Evolutionary conservation across 1,140 invertebrate species (phyloP).

Genomic region (Cepaea nemoralis): DNA sequence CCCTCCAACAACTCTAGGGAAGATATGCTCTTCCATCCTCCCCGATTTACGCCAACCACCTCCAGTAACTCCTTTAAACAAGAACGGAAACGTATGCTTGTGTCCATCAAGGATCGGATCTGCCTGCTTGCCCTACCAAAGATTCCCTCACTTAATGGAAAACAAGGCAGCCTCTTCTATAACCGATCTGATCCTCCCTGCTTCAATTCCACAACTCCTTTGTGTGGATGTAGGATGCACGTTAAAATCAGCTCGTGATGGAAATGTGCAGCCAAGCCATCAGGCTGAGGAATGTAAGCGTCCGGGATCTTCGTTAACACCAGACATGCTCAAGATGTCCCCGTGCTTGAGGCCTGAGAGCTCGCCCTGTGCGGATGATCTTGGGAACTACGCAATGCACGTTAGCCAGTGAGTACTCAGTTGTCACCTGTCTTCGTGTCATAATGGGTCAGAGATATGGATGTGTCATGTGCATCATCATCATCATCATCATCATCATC

Average conservation of each 20-base stretch:
- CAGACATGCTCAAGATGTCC: slow-evolving; percentile 33
- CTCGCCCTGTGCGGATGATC: slow-evolving; percentile 33
- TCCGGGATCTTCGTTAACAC: background rate
- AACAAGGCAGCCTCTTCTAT: background rate
- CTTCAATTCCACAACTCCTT: background rate
- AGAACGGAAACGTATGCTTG: background rate
- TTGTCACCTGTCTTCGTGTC: background rate
- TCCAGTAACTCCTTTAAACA: background rate
- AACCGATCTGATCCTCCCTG: background rate
- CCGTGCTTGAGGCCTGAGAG: slow-evolving; percentile 24
- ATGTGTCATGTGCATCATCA: too few species aligned
- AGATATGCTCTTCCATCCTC: background rate
- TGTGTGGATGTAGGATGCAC: background rate
- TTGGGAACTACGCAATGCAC: slow-evolving; percentile 42
- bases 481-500: too few species aligned
- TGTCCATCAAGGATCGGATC: background rate
- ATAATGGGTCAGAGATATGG: too few species aligned
- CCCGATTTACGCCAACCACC: background rate
- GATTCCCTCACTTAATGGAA: background rate
- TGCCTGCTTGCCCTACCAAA: background rate
- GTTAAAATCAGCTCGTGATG: background rate
- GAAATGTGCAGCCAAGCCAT: background rate
- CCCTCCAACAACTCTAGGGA: too few species aligned
- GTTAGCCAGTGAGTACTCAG: slow-evolving; percentile 33
- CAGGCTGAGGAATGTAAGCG: background rate